Evolutionary conservation across 2,797 vertebrate species (phyloP).

Genomic region (Xenops minutus): DNA sequence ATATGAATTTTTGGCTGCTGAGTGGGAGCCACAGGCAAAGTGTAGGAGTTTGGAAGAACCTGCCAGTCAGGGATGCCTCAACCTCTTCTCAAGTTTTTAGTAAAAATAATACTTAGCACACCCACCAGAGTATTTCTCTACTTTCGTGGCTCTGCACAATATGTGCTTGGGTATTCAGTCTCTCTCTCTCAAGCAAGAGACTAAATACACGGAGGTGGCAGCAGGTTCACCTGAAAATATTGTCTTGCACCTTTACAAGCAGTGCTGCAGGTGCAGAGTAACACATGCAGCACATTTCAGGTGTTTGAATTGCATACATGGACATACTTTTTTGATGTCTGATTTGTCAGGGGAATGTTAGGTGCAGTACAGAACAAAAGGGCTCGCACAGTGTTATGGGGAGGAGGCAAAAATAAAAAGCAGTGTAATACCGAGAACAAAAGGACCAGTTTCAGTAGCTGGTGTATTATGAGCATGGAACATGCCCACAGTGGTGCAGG

Average conservation of each 20-base stretch:
- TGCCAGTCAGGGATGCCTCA: not conserved
- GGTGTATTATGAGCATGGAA: accelerated
- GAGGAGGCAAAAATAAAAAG: not conserved
- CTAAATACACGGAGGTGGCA: not conserved
- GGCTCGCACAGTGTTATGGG: not conserved
- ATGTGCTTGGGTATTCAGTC: not conserved
- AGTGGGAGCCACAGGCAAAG: not conserved
- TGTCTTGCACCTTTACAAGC: not conserved
- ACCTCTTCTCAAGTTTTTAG: not conserved
- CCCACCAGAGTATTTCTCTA: not conserved
- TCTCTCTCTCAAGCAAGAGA: not conserved
- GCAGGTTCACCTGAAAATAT: not conserved
- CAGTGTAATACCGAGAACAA: accelerated
- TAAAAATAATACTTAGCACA: not conserved
- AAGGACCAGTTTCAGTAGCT: not conserved
- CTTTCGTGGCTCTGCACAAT: accelerated
- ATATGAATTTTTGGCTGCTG: not conserved
- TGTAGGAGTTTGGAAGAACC: not conserved
- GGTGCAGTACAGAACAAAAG: not conserved
- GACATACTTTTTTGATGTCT: not conserved
- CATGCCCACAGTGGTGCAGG: not conserved
- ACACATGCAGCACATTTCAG: not conserved
- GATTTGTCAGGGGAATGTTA: not conserved
- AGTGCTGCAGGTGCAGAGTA: not conserved
- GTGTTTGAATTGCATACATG: not conserved